A percentile compares a stretch with the other conserved stretches of the same genome.
phyloP scores from a whole-genome alignment of 2,797 vertebrate species.

The Neosilurus hyrtlii region DNA sequence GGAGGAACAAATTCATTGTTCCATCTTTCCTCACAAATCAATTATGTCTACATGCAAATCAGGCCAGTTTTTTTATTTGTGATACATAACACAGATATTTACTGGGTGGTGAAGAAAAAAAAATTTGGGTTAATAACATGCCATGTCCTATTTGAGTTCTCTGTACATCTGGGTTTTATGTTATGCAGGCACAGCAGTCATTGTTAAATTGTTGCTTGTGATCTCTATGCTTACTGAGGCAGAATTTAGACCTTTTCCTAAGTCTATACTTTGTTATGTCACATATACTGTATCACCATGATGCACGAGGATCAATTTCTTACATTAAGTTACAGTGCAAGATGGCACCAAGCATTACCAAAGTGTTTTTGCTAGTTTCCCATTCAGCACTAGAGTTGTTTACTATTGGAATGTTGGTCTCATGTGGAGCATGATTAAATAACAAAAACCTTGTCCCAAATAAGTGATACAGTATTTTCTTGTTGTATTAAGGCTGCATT shows the following conservation, averaged over 20 bases:
- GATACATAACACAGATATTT: conserved; percentile 71
- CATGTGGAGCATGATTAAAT: no score
- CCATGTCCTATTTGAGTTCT: conserved; percentile 20
- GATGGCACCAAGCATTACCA: no score
- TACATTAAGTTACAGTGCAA: no score
- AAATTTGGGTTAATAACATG: conserved; percentile 57
- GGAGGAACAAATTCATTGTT: conserved; percentile 53
- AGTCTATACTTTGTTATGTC: not conserved
- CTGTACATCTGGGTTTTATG: not conserved
- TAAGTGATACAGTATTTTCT: no score
- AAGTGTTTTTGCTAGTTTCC: no score
- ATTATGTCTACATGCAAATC: conserved; percentile 68
- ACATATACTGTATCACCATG: not conserved
- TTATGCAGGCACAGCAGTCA: conserved; percentile 15
- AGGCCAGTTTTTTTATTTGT: conserved; percentile 70
- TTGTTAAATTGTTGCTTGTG: conserved; percentile 6
- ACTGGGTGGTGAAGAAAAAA: conserved; percentile 49
- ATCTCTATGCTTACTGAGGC: not conserved
- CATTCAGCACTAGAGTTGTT: no score
- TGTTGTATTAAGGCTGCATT: no score
- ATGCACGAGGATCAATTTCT: not conserved
- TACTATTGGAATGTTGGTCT: no score
- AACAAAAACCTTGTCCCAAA: no score
- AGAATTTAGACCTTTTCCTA: not conserved
- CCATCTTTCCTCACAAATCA: conserved; percentile 68